These are phyloP conservation scores for Lasaia peninsularis DNA, from an alignment of 1,140 invertebrate species.

Conservation along the genomic window DNA sequence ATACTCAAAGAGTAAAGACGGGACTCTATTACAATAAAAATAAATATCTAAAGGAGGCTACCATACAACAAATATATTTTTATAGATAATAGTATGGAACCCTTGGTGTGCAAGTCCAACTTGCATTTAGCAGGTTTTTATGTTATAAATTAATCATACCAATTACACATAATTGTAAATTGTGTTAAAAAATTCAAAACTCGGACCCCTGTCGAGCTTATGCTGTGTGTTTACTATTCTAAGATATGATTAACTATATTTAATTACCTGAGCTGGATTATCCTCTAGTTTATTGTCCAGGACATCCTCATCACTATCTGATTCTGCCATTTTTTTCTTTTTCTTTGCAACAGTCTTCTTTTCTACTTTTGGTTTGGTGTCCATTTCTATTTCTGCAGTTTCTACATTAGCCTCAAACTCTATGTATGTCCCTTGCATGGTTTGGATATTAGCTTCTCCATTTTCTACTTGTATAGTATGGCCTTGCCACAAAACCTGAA, in stretches of 20 bases:
- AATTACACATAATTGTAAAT: too few species aligned
- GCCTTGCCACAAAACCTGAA: slow-evolving; percentile 80
- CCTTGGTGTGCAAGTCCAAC: too few species aligned
- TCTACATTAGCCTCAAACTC: slow-evolving; percentile 61
- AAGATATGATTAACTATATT: not conserved
- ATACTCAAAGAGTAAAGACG: too few species aligned
- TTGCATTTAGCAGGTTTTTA: too few species aligned
- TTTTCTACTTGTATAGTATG: slow-evolving; percentile 79
- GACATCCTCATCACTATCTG: slow-evolving; percentile 73
- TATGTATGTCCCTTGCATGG: slow-evolving; percentile 50
- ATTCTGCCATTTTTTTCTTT: slow-evolving; percentile 63
- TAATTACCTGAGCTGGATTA: slow-evolving; percentile 66
- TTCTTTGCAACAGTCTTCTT: slow-evolving; percentile 75
- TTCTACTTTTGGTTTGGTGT: slow-evolving; percentile 70
- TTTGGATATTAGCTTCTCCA: slow-evolving; percentile 55
- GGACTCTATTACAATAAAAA: too few species aligned
- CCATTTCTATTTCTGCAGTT: slow-evolving; percentile 56
- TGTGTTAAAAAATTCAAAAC: too few species aligned
- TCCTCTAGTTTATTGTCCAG: slow-evolving; percentile 74
- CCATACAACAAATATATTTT: too few species aligned
- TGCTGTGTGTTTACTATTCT: too few species aligned
- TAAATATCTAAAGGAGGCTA: too few species aligned
- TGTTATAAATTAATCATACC: too few species aligned
- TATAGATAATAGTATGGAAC: too few species aligned
- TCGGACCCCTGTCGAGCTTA: too few species aligned